These are phyloP conservation scores for Anastrepha obliqua DNA, from an alignment of 1,140 invertebrate genomes.

Conservation along the genomic window DNA sequence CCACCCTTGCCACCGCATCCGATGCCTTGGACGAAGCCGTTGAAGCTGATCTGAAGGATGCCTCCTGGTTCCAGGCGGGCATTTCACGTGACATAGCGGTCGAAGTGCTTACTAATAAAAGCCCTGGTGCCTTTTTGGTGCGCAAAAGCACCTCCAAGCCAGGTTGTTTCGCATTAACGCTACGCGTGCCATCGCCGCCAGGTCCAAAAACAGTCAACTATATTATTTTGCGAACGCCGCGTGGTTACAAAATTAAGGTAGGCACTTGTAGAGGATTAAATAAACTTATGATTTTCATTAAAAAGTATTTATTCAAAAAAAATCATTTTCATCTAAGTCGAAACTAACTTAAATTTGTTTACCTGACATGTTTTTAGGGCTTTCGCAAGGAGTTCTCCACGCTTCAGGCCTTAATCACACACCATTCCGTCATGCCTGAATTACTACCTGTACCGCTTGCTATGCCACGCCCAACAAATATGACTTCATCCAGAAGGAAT, in stretches of 20 bases:
- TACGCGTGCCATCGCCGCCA: slow-evolving; percentile 92
- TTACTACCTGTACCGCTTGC: slow-evolving; percentile 93
- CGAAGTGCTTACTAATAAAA: slow-evolving; percentile 92
- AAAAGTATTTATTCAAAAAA: too few species aligned
- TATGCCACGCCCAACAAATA: slow-evolving; percentile 83
- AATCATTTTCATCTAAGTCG: too few species aligned
- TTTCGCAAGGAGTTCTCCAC: slow-evolving; percentile 97
- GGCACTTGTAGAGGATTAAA: slow-evolving; percentile 1
- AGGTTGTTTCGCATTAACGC: slow-evolving; percentile 94
- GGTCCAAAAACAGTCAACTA: slow-evolving; percentile 95
- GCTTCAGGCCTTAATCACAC: slow-evolving; percentile 91
- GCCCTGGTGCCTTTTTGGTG: slow-evolving; percentile 95
- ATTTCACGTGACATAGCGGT: slow-evolving; percentile 95
- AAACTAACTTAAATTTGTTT: neutral
- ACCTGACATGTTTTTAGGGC: slow-evolving; percentile 80
- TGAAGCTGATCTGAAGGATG: slow-evolving; percentile 87
- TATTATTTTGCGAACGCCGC: slow-evolving; percentile 91
- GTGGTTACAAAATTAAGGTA: slow-evolving; percentile 97
- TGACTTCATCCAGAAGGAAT: slow-evolving; percentile 81
- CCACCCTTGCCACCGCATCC: slow-evolving; percentile 80
- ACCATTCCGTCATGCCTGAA: slow-evolving; percentile 97
- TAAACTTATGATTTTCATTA: too few species aligned
- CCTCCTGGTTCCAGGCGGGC: slow-evolving; percentile 96
- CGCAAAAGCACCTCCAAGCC: slow-evolving; percentile 94
- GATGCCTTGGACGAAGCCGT: slow-evolving; percentile 81